Conservation (phyloP, 2,797 vertebrate genomes). For the Manis javanica region DNA sequence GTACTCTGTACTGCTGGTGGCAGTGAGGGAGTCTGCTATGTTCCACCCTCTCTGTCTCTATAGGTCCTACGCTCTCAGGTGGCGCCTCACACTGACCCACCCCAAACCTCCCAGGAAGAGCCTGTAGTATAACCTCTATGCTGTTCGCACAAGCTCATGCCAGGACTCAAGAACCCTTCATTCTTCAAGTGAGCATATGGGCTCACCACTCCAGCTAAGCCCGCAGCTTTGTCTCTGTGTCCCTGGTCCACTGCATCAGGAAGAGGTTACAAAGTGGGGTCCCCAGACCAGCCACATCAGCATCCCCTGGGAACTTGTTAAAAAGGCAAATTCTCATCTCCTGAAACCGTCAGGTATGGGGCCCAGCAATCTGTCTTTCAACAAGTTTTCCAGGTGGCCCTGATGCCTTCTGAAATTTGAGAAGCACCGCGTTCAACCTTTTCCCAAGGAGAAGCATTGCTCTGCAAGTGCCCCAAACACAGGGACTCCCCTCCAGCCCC, state of each 20-base stretch:
- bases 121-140: background rate
- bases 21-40: no score
- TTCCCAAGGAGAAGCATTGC: background rate
- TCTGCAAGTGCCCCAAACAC: rapidly evolving
- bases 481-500: no score
- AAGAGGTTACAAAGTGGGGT: background rate
- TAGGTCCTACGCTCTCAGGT: background rate
- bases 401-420: background rate
- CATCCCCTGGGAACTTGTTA: background rate
- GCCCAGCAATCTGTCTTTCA: background rate
- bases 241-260: no score
- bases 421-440: background rate
- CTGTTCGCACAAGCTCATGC: background rate
- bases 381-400: background rate
- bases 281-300: background rate
- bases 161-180: background rate
- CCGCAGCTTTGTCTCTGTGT: background rate
- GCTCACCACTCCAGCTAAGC: background rate
- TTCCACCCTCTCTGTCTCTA: background rate
- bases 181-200: background rate
- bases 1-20: background rate
- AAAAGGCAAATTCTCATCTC: background rate
- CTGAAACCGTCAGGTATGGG: no score
- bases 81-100: background rate
- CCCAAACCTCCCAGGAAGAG: background rate